Conservation (phyloP, 1,140 invertebrate species). For the Drosophila leontia region DNA sequence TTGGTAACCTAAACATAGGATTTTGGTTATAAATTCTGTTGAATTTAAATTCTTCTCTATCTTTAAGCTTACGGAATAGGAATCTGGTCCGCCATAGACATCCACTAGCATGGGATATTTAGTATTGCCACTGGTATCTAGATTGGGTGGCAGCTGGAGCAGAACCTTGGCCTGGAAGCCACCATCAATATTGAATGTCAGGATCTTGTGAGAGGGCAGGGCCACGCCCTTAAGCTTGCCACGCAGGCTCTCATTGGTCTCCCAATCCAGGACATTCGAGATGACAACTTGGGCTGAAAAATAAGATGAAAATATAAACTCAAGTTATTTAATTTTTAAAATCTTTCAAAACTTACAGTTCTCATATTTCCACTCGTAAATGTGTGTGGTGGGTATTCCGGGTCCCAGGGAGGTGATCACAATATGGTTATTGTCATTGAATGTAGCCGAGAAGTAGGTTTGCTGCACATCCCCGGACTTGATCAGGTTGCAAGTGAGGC, state of each 20-base stretch:
- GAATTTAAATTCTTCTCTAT: no score
- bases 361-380: constrained; percentile 68
- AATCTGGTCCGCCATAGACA: constrained; percentile 96
- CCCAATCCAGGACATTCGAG: constrained; percentile 74
- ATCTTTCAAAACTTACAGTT: constrained; percentile 52
- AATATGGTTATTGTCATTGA: constrained; percentile 73
- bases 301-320: background rate
- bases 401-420: constrained; percentile 78
- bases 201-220: constrained; percentile 67
- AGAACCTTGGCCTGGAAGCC: constrained; percentile 80
- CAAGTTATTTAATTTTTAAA: background rate
- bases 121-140: constrained; percentile 88
- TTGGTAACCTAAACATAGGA: constrained; percentile 84
- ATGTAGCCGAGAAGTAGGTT: constrained; percentile 75
- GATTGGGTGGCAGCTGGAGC: constrained; percentile 91
- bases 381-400: constrained; percentile 64
- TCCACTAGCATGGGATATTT: constrained; percentile 94
- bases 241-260: constrained; percentile 64
- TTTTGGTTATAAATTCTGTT: background rate
- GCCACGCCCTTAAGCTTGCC: constrained; percentile 56
- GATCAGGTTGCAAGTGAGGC: constrained; percentile 86
- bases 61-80: constrained; percentile 89
- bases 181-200: constrained; percentile 69
- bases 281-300: constrained; percentile 64
- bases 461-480: constrained; percentile 73